Base-by-base conservation (phyloP, 2,888 invertebrate genomes). In the Ophion obscuratus region DNA sequence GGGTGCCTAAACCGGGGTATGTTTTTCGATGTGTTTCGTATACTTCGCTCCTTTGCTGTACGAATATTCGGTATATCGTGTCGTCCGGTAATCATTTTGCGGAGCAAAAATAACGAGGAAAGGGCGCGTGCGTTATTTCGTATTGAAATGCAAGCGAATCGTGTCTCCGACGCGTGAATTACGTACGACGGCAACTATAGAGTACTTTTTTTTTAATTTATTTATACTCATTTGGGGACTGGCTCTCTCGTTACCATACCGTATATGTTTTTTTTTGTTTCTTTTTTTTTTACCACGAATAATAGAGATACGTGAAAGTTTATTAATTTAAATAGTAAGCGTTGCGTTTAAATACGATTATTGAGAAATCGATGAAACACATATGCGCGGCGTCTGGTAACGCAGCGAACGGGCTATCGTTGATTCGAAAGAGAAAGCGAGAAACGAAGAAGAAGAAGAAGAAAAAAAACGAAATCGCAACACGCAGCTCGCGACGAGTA, bases 171-270 rank as follows among this genome's bases (percentile, higher is more conserved):
- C 88, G 81, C 83, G 78, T 78, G 81, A 87, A 88, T 89, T 89
- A 89, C 88, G 88, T 79, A 89, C 85, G 75, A 86, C 89, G 75
- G 85, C 78, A 87, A 90, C 86, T 81, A 88, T 79, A 14, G 24
- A 70, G 20, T 53, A 17, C n/a, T 66, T 76, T 76, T 76, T 66
- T 53, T 83, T 91, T 91, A 92, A 91, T 92, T 92, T 92, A 90
- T 88, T 88, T 90, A 88, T 88, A 89, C 91, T 91, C 89, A 91
- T 89, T 90, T 90, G 88, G 89, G 89, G 91, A 91, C 89, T 88
- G 90, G 89, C 88, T 89, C 89, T 87, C 74, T 89, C 85, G 88
- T 88, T 80, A 83, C 62, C 80, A 73, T 66, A 64, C 75, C 73
- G 59, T 73, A 17, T 27, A 47, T 64, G 68, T 47, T 40, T 57